phyloP scores from a whole-genome alignment of 2,888 invertebrate genomes.

The Hylaea fasciaria region DNA sequence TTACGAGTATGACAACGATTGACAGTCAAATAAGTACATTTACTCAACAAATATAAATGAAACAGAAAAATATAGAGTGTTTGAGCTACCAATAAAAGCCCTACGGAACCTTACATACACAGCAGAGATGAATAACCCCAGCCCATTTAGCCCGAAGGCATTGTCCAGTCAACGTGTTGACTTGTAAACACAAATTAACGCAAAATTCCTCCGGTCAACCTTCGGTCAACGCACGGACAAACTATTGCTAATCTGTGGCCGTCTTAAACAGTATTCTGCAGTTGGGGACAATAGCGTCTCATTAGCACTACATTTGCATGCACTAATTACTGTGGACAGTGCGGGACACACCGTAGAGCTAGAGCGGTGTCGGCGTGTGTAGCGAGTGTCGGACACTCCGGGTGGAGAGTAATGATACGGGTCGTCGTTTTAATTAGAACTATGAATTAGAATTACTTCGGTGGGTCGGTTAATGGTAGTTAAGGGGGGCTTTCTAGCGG shows the following conservation, averaged over 20 bases:
- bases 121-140: constrained; percentile 6
- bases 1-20: too few species aligned
- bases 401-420: constrained; percentile 21
- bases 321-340: constrained; percentile 61
- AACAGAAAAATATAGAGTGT: not conserved
- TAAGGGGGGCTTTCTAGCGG: too few species aligned
- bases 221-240: constrained; percentile 34
- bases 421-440: constrained; percentile 21
- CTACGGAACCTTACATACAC: not conserved
- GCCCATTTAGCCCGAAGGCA: constrained; percentile 5
- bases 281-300: constrained; percentile 60
- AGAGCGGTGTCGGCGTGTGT: constrained; percentile 18
- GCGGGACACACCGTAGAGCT: constrained; percentile 43
- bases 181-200: constrained; percentile 27
- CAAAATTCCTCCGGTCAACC: constrained; percentile 26
- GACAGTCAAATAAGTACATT: too few species aligned
- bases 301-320: constrained; percentile 67
- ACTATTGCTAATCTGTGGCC: constrained; percentile 6
- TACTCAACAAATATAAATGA: not conserved
- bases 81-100: not conserved
- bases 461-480: constrained; percentile 1
- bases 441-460: constrained; percentile 6
- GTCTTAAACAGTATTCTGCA: constrained; percentile 10
- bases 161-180: constrained; percentile 11
- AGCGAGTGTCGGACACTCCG: constrained; percentile 21